Conservation (phyloP, 1,140 invertebrate genomes). For the Maniola jurtina region DNA sequence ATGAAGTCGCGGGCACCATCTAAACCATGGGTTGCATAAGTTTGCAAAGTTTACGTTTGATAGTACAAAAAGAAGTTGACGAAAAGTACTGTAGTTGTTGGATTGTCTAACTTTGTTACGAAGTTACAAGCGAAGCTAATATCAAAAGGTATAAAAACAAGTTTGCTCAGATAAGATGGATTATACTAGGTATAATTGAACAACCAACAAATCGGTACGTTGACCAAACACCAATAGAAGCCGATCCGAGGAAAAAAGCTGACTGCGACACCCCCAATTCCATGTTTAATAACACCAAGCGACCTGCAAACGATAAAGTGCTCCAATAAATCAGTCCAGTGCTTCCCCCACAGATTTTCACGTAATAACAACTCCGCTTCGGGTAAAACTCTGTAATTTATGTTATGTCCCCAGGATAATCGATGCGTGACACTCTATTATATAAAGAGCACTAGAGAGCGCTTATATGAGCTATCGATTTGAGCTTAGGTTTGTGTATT, state of each 20-base stretch:
- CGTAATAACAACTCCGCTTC: slow-evolving; percentile 46
- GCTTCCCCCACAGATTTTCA: slow-evolving; percentile 47
- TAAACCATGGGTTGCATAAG: no score
- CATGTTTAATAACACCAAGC: slow-evolving; percentile 30
- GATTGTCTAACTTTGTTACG: no score
- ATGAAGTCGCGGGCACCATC: no score
- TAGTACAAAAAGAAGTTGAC: no score
- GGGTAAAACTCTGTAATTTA: slow-evolving; percentile 38
- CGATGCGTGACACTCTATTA: slow-evolving; percentile 31
- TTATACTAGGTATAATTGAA: no score
- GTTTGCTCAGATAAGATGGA: no score
- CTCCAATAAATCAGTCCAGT: slow-evolving; percentile 43
- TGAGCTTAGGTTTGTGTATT: slow-evolving; percentile 8
- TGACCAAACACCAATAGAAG: no score
- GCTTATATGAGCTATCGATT: slow-evolving; percentile 15
- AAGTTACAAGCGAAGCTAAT: no score
- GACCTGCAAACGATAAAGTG: slow-evolving; percentile 44
- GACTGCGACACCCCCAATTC: slow-evolving; percentile 6
- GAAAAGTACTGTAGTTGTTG: no score
- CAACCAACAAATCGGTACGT: no score
- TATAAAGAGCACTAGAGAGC: slow-evolving; percentile 7
- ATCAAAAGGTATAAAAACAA: no score
- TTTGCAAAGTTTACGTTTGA: no score
- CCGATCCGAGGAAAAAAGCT: background rate
- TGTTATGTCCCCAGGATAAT: slow-evolving; percentile 40